Evolutionary conservation across 23 tunicate species (phyloP).

Genomic region (Clavelina lepadiformis): DNA sequence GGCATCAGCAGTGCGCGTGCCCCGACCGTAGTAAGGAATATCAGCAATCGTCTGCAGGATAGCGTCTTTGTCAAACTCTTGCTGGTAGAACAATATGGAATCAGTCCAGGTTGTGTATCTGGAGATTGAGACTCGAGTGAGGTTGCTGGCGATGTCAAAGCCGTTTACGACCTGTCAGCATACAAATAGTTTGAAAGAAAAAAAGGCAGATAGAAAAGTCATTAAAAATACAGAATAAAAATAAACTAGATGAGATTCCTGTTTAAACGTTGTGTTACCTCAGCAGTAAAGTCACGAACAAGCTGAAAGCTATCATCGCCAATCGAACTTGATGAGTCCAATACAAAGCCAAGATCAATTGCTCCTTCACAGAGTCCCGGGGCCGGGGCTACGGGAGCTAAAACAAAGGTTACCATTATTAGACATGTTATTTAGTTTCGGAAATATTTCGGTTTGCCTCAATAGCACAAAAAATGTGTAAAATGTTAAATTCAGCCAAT

Average conservation of each 20-base stretch:
- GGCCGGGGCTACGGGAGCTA: too few species aligned
- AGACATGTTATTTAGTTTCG: too few species aligned
- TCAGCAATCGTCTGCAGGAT: constrained; percentile 41
- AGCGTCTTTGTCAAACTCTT: constrained; percentile 20
- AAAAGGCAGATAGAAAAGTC: neutral
- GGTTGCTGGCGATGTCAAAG: constrained; percentile 36
- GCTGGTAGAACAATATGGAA: constrained; percentile 43
- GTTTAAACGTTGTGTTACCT: constrained; percentile 19
- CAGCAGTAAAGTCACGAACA: constrained; percentile 46
- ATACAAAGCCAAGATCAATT: constrained; percentile 50
- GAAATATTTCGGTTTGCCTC: too few species aligned
- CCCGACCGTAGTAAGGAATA: constrained; percentile 81
- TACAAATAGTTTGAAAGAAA: neutral
- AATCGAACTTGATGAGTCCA: constrained; percentile 80
- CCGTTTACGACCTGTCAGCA: constrained; percentile 44
- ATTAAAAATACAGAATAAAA: neutral
- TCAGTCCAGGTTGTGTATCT: constrained; percentile 85
- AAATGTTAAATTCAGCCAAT: too few species aligned
- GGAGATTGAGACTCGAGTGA: constrained; percentile 41
- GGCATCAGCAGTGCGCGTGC: constrained; percentile 64
- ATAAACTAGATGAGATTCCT: neutral
- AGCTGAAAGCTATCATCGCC: constrained; percentile 76
- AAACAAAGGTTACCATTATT: too few species aligned
- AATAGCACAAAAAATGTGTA: too few species aligned
- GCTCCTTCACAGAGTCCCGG: constrained; percentile 35